A percentile compares a stretch with the other conserved stretches of the same genome.
phyloP scores from a whole-genome alignment of 2,888 invertebrate genomes.

The Sarcophaga carnaria region DNA sequence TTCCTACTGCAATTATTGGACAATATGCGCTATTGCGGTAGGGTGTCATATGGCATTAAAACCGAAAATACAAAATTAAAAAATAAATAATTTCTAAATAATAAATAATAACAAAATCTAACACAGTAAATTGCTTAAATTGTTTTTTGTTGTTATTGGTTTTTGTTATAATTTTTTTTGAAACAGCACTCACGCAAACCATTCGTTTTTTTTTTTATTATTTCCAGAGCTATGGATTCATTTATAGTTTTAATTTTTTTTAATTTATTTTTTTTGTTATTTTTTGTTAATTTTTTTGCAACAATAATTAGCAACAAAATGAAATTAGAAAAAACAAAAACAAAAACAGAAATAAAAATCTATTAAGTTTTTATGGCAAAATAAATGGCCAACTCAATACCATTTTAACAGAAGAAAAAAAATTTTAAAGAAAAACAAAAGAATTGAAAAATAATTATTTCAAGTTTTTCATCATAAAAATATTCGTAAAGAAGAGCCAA shows the following conservation, averaged over 20 bases:
- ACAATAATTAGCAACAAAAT: slow-evolving; percentile 8
- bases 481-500: neutral
- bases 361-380: too few relatives aligned
- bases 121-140: too few relatives aligned
- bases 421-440: slow-evolving; percentile 4
- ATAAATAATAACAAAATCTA: too few relatives aligned
- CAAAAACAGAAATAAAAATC: slow-evolving; percentile 19
- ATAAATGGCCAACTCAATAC: neutral
- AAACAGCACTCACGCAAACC: neutral
- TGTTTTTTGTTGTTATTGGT: too few relatives aligned
- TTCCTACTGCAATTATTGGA: too few relatives aligned
- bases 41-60: too few relatives aligned
- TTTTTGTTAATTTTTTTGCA: neutral
- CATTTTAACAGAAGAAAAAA: neutral
- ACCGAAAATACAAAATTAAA: too few relatives aligned
- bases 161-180: neutral
- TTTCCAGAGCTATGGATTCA: neutral
- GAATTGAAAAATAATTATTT: slow-evolving; percentile 67
- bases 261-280: too few relatives aligned
- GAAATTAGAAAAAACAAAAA: neutral
- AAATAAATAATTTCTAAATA: too few relatives aligned
- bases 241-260: neutral
- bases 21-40: too few relatives aligned
- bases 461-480: slow-evolving; percentile 54
- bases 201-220: neutral